Evolutionary conservation across 1,140 invertebrate genomes (phyloP), one percentile per base, ranked within the genome.

Genomic region (Aphidius ervi): DNA sequence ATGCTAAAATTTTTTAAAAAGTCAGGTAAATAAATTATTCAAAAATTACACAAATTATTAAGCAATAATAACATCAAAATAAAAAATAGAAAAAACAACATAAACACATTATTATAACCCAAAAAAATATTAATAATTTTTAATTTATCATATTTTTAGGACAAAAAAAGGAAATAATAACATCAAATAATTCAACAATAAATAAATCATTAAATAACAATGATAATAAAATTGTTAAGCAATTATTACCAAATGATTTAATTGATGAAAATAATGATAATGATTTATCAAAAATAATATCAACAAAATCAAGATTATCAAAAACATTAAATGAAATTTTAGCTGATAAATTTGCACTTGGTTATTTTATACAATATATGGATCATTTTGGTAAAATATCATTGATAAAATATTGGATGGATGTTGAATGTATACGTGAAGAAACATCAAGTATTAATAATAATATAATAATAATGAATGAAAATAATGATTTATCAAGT

Each of bases 301-400:
- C 62, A 8, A 73, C 74, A 31, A 62, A 67, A 42, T 87, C 86
- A 6, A 77, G 80, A 16, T 72, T 89, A 6, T 86, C 83, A 0
- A 88, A 87, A 74, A 84, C 83, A 5, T 72, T 91, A 16, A 66
- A 74, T 10, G 85, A 90, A 61, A 84, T 90, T 58, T 73, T 92
- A 2, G 72, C 78, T 20, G 88, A 91, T 67, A 85, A 87, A 67
- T 81, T 83, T 70, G 88, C 87, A n/a, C 71, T 91, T 6, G 82
- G 84, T 6, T 89, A 87, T 68, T 89, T 91, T 68, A 85, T 90
- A 41, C 87, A 90, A 63, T 91, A 83, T 72, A 82, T 91, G 81
- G 87, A 90, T 41, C 78, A 82, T 0, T 77, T 78, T 37, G 83
- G 84, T 62, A 78, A 74, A 3, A 69, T 84, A 10, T 65, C 79